Base-by-base conservation (phyloP, 92 coral and sea anemone species). In the Epizoanthus illoricatus region DNA sequence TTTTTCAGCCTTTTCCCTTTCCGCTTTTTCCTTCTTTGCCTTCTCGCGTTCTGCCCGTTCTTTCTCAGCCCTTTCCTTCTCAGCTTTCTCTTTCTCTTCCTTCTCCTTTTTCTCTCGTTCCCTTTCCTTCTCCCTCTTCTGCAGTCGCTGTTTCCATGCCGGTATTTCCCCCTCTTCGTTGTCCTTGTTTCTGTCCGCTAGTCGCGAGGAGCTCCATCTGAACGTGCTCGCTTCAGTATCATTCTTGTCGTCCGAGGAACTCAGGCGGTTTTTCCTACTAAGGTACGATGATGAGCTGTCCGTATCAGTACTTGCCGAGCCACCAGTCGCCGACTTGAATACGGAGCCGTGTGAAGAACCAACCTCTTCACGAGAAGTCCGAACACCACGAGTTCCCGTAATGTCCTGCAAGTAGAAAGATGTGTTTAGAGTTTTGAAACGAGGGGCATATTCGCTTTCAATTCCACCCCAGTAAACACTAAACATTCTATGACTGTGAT, bases 71-170 rank as follows among this genome's bases (percentile, higher is more conserved):
- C 73, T 79, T 55, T 72, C 83, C 28, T 86, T 84, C 74, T 58
- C 85, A 76, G 47, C 79, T 64, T 86, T 86, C 83, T 86, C 82
- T 42, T 67, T 81, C 75, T 65, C 80, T 83, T 55, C 85, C 69
- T 81, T 85, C 33, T 87, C 91, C 47, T 83, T 75, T 69, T 88
- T 80, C 63, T 84, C 84, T 33, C 89, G 85, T 80, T 81, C 84
- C 74, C 83, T 91, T 71, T 94, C 94, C 73, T 70, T 87, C 78
- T 96, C 97, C 70, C 92, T 84, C 75, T 94, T 95, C 81, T 85
- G 85, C 65, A 85, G 80, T 66, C 97, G 88, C 52, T 84, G 76
- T 75, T 90, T 85, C 94, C 99, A 94, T 8, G 91, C 78, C 17
- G 95, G 87, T 13, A 90, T 63, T 74, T 90, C 92, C 1, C 75